Evolutionary conservation across 2,113 vertebrate genomes (phyloP).

Genomic region (Cyrtonyx montezumae): DNA sequence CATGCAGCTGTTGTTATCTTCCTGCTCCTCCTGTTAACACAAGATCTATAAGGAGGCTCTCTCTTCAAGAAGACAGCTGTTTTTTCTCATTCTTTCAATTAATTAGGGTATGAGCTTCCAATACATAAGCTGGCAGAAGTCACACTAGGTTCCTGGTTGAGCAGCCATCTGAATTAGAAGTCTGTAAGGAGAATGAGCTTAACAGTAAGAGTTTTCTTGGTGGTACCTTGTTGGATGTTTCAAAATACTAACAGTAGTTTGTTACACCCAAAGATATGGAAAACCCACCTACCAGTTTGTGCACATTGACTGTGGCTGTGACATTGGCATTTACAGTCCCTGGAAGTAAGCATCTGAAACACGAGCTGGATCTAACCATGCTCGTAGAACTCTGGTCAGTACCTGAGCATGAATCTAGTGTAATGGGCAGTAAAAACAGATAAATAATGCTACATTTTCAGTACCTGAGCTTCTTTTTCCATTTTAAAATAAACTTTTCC

Average conservation of each 20-base stretch:
- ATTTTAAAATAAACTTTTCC: neutral
- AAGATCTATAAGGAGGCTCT: neutral
- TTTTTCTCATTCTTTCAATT: slow-evolving; percentile 31
- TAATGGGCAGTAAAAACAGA: neutral
- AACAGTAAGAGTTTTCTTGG: neutral
- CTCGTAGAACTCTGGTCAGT: rapidly evolving
- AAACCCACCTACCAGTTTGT: neutral
- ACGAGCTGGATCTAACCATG: neutral
- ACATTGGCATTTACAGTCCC: neutral
- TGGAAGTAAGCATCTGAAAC: neutral
- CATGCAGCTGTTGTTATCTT: slow-evolving; percentile 62
- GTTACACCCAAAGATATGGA: neutral
- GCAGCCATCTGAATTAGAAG: neutral
- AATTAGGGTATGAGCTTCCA: neutral
- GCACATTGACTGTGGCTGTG: neutral
- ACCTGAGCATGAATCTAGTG: neutral
- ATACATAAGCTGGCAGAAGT: neutral
- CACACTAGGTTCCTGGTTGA: rapidly evolving
- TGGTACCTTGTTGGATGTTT: neutral
- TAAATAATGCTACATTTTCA: neutral
- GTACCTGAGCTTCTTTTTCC: neutral
- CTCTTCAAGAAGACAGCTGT: slow-evolving; percentile 62
- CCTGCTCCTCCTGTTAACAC: slow-evolving; percentile 8
- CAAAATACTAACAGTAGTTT: neutral
- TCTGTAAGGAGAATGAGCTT: neutral